Evolutionary conservation across 2,797 vertebrate genomes (phyloP).

Genomic region (Pseudochaenichthys georgianus): DNA sequence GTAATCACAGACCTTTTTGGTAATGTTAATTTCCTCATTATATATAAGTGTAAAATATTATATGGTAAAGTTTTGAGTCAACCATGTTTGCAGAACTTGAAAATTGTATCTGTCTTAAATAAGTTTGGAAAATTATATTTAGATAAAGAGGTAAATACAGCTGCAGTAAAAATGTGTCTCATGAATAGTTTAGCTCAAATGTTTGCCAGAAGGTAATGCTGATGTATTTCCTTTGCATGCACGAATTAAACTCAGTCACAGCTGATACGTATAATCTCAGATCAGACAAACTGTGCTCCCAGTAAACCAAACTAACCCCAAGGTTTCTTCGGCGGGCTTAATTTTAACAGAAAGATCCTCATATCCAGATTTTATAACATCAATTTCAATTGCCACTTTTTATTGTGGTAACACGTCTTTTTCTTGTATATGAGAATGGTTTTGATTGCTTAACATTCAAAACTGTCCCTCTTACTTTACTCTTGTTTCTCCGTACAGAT

Average conservation of each 20-base stretch:
- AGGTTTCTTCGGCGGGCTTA: no score
- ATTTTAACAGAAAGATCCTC: no score
- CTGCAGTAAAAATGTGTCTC: background rate
- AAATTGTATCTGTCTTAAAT: background rate
- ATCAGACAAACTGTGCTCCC: no score
- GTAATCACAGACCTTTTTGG: background rate
- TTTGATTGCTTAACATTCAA: no score
- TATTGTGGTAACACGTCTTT: no score
- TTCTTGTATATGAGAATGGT: no score
- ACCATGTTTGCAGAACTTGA: background rate
- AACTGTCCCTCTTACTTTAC: fast-evolving
- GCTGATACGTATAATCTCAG: no score
- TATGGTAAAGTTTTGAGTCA: no score
- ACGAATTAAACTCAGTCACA: background rate
- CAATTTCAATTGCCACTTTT: no score
- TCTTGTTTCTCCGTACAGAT: conserved; percentile 81
- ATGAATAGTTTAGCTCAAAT: conserved; percentile 6
- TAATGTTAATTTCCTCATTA: background rate
- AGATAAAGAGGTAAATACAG: conserved; percentile 18
- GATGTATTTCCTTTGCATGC: conserved; percentile 13
- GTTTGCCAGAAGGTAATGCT: background rate
- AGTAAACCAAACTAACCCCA: no score
- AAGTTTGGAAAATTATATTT: background rate
- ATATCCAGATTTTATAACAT: no score
- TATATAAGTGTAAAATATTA: background rate